Evolutionary conservation across 2,113 vertebrate genomes (phyloP).

Genomic region (Grantiella picta): DNA sequence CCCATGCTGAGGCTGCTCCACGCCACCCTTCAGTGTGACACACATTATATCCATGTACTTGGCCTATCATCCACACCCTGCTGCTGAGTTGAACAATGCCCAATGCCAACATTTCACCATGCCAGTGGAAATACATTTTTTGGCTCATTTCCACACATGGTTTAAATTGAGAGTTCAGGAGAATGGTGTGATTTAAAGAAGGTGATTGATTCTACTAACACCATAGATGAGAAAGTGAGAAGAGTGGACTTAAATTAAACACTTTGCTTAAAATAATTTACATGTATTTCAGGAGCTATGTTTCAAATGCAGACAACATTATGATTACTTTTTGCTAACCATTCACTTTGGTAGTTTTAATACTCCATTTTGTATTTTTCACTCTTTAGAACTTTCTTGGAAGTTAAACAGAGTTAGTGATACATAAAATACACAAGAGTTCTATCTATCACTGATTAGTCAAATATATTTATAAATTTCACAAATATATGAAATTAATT

Average conservation of each 20-base stretch:
- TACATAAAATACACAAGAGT: neutral
- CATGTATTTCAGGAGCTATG: neutral
- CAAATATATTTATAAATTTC: neutral
- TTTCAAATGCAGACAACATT: neutral
- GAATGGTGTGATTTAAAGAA: neutral
- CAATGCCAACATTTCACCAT: neutral
- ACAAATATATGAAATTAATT: neutral
- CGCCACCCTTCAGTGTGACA: neutral
- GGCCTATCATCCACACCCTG: neutral
- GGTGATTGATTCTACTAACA: neutral
- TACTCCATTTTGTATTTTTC: neutral
- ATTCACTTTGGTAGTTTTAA: neutral
- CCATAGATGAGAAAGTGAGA: neutral
- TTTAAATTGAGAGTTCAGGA: neutral
- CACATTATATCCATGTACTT: neutral
- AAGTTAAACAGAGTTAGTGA: neutral
- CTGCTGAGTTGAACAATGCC: constrained; percentile 9
- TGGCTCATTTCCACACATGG: neutral
- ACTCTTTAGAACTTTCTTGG: neutral
- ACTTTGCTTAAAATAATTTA: neutral
- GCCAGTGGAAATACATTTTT: constrained; percentile 15
- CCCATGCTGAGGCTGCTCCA: neutral
- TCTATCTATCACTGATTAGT: neutral
- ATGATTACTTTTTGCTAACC: neutral
- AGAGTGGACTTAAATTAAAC: neutral